These are phyloP conservation scores for Labroides dimidiatus DNA, from an alignment of 2,797 vertebrate genomes.

Conservation along the genomic window DNA sequence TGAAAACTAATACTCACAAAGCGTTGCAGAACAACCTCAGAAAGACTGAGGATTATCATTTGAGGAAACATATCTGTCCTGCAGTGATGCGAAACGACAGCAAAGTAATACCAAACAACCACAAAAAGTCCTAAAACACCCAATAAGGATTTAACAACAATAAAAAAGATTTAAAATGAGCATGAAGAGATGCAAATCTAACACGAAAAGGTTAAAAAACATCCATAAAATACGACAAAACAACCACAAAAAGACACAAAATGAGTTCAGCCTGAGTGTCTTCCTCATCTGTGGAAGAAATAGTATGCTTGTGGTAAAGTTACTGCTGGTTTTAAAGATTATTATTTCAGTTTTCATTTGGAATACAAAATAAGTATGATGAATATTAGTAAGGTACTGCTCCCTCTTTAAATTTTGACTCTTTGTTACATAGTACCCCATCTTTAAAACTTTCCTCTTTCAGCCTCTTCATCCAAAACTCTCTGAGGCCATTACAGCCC, in stretches of 20 bases:
- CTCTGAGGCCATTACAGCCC: background rate
- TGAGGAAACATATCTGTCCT: background rate
- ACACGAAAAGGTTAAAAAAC: background rate
- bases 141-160: no score
- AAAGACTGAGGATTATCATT: background rate
- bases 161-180: background rate
- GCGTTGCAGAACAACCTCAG: background rate
- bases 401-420: background rate
- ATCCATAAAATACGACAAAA: background rate
- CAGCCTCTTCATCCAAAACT: background rate
- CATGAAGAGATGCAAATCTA: background rate
- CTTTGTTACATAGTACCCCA: background rate
- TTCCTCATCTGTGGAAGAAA: background rate
- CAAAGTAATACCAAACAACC: no score
- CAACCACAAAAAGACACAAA: no score
- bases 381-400: background rate
- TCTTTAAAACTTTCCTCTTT: background rate
- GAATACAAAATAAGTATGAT: background rate
- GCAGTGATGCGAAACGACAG: background rate
- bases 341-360: no score
- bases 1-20: background rate
- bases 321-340: no score
- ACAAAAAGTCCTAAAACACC: background rate
- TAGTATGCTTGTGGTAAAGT: no score
- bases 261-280: background rate